Evolutionary conservation across 1,140 invertebrate genomes (phyloP), one percentile per base, ranked within the genome.

Genomic region (Tetramorium simillimum): DNA sequence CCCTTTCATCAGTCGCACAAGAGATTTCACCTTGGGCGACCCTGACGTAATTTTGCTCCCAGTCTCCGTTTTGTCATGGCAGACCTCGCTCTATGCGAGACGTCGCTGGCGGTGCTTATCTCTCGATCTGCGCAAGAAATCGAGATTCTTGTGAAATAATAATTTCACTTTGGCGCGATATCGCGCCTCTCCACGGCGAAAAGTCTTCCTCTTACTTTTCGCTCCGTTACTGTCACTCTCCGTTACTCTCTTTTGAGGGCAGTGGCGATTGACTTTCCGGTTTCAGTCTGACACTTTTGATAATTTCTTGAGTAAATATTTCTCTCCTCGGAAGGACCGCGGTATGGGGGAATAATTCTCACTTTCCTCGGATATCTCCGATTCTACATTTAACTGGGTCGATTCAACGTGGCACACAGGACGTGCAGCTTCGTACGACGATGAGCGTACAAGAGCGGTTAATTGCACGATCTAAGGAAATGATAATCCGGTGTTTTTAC

Each of bases 21-120:
- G 16, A 51, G 70, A 72, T 33, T 16, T 72, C 28, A 72, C 28
- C 70, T 72, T 72, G 69, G 21, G 9, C 69, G 69, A 51, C 28
- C 69, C 46, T 72, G 37, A 60, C n/a, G 73, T 40, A 40, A 75
- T 40, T 56, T 12, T n/a, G 72, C 14, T 37, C 12, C 10, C 18
- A 18, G 18, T n/a, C 33, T 33, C 3, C 33, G 33, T 33, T 33
- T 33, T 33, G 33, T 33, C 33, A 33, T 4, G 33, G 33, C 40
- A 43, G 40, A 7, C 40, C 40, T 43, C 10, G 40, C 40, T 43
- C 40, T 43, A 7, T 10, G 40, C 33, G 14, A 12, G 28, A 73
- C 18, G 24, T 16, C 18, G 16, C 9, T 12, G 46, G 12, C 46
- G 3, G 2, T n/a, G 33, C 16, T 49, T 14, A 10, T 28, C 9